These are phyloP conservation scores for Phrynocephalus forsythii DNA, from an alignment of 2,797 vertebrate genomes.

Conservation along the genomic window DNA sequence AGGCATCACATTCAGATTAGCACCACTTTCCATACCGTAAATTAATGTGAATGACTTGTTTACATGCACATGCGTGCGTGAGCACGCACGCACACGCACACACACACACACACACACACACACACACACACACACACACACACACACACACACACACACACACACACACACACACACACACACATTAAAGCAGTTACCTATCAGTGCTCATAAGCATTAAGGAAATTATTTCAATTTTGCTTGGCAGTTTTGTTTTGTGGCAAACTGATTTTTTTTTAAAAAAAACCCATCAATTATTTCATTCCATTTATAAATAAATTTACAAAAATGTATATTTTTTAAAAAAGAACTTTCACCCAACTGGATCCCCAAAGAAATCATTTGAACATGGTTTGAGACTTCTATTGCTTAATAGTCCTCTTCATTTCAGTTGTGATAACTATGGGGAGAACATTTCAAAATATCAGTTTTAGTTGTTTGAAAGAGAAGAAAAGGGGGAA, in stretches of 20 bases:
- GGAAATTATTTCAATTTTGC: conserved; percentile 52
- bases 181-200: background rate
- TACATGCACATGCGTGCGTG: background rate
- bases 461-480: background rate
- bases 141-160: background rate
- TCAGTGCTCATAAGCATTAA: conserved; percentile 38
- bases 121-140: background rate
- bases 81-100: background rate
- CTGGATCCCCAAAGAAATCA: background rate
- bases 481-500: conserved; percentile 26
- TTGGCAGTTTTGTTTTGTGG: background rate
- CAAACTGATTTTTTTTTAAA: background rate
- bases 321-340: background rate
- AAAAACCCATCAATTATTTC: background rate
- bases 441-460: background rate
- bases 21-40: conserved; percentile 54
- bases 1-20: conserved; percentile 44
- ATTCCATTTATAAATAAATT: background rate
- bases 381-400: background rate
- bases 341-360: background rate
- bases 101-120: background rate
- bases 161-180: background rate
- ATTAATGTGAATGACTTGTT: conserved; percentile 47
- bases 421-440: background rate
- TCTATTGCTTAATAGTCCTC: background rate